Conservation (phyloP, 64 coral and sea anemone genomes). For the Acropora tenuis region DNA sequence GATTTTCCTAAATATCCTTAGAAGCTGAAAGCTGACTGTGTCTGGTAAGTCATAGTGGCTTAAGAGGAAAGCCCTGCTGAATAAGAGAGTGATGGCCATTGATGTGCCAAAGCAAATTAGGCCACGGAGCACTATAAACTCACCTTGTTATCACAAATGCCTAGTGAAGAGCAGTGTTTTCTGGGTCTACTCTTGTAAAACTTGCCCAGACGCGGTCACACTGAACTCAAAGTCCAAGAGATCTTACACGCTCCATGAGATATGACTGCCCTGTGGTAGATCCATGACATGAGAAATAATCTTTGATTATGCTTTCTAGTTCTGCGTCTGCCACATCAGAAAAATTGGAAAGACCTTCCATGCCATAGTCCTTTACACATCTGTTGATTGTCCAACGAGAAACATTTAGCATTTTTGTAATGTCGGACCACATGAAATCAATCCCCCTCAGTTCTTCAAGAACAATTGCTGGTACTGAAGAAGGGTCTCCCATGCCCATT, state of each 20-base stretch:
- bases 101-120: slow-evolving; percentile 57
- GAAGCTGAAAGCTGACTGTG: too few relatives aligned
- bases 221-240: slow-evolving; percentile 23
- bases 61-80: background rate
- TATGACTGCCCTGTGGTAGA: slow-evolving; percentile 55
- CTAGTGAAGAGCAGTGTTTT: slow-evolving; percentile 43
- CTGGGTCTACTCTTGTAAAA: slow-evolving; percentile 34
- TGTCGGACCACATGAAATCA: slow-evolving; percentile 28
- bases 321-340: slow-evolving; percentile 26
- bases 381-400: slow-evolving; percentile 48
- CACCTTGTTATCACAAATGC: slow-evolving; percentile 48
- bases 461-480: slow-evolving; percentile 29
- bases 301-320: slow-evolving; percentile 14
- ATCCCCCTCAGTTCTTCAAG: slow-evolving; percentile 20
- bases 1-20: too few relatives aligned
- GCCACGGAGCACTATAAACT: slow-evolving; percentile 62
- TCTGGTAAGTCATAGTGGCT: too few relatives aligned
- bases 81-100: slow-evolving; percentile 20
- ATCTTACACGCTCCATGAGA: slow-evolving; percentile 47
- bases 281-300: slow-evolving; percentile 46
- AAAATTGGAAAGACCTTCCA: slow-evolving; percentile 32
- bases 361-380: slow-evolving; percentile 11
- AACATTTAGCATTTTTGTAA: slow-evolving; percentile 43
- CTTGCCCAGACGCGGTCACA: slow-evolving; percentile 33
- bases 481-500: slow-evolving; percentile 21